These are phyloP conservation scores for Stenurella melanura DNA, from an alignment of 2,888 invertebrate genomes.

Conservation along the genomic window DNA sequence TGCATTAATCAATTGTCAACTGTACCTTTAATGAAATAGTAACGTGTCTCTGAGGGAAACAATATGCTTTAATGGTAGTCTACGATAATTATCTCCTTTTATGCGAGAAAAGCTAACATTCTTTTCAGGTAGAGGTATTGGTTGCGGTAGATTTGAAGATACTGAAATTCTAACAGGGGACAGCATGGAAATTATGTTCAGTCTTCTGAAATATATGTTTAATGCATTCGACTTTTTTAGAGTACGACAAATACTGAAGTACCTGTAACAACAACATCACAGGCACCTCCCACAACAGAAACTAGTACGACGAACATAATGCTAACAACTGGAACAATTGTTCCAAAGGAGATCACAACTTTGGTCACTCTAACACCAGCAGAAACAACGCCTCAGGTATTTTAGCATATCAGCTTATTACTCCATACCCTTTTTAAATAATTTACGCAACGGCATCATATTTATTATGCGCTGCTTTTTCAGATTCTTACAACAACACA, in stretches of 20 bases:
- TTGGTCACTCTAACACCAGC: slow-evolving; percentile 49
- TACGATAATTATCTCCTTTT: slow-evolving; percentile 3
- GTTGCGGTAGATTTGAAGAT: slow-evolving; percentile 9
- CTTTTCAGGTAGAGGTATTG: background rate
- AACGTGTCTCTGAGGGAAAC: background rate
- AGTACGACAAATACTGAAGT: slow-evolving; percentile 26
- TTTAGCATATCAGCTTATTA: background rate
- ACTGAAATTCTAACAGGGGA: slow-evolving; percentile 29
- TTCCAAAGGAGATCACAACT: slow-evolving; percentile 52
- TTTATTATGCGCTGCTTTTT: slow-evolving; percentile 18
- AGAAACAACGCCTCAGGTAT: slow-evolving; percentile 46
- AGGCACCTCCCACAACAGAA: slow-evolving; percentile 41
- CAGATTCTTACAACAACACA: slow-evolving; percentile 47
- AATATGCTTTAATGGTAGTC: background rate
- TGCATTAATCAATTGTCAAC: background rate
- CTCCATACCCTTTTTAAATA: no score
- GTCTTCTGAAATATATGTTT: background rate
- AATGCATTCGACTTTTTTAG: slow-evolving; percentile 26
- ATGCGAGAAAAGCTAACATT: slow-evolving; percentile 19
- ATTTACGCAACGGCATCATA: background rate
- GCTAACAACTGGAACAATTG: slow-evolving; percentile 48
- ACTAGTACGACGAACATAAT: slow-evolving; percentile 60
- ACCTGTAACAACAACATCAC: slow-evolving; percentile 20
- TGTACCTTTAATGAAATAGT: background rate
- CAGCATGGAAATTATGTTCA: background rate